These are phyloP conservation scores for Acleris laterana DNA, from an alignment of 2,888 invertebrate species.

Conservation along the genomic window DNA sequence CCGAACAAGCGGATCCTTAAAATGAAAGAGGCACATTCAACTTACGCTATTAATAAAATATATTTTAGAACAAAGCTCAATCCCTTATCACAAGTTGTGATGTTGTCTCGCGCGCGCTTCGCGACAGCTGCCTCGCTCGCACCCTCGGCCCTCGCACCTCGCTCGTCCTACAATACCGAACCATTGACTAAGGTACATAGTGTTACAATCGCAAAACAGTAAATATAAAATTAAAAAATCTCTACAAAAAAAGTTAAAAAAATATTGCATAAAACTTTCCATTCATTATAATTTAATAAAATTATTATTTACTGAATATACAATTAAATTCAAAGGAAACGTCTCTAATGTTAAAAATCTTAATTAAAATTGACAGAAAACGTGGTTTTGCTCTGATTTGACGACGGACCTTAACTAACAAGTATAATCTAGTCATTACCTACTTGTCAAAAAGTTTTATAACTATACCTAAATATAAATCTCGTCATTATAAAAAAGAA, in stretches of 20 bases:
- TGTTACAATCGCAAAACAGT: slow-evolving; percentile 48
- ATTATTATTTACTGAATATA: slow-evolving; percentile 74
- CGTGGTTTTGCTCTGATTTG: slow-evolving; percentile 43
- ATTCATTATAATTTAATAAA: slow-evolving; percentile 68
- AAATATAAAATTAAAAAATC: slow-evolving; percentile 55
- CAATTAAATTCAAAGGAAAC: slow-evolving; percentile 61
- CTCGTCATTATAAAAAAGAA: slow-evolving; percentile 70
- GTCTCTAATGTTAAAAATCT: slow-evolving; percentile 44
- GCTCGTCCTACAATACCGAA: slow-evolving; percentile 19
- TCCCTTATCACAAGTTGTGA: slow-evolving; percentile 76
- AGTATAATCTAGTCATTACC: slow-evolving; percentile 59
- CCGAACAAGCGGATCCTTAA: slow-evolving; percentile 38
- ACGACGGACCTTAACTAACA: slow-evolving; percentile 53
- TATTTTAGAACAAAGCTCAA: slow-evolving; percentile 65
- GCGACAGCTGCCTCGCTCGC: slow-evolving; percentile 38
- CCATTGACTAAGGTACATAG: slow-evolving; percentile 44
- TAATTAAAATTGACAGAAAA: slow-evolving; percentile 50
- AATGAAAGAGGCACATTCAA: slow-evolving; percentile 69
- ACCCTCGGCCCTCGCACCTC: slow-evolving; percentile 7
- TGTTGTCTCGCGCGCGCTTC: slow-evolving; percentile 53
- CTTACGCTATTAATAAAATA: slow-evolving; percentile 67
- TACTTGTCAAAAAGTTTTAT: slow-evolving; percentile 66
- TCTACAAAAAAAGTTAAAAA: slow-evolving; percentile 59
- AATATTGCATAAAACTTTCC: slow-evolving; percentile 71
- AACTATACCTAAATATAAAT: slow-evolving; percentile 68